Base-by-base conservation (phyloP, 2,113 vertebrate genomes). In the Hypocryptadius cinnamomeus region DNA sequence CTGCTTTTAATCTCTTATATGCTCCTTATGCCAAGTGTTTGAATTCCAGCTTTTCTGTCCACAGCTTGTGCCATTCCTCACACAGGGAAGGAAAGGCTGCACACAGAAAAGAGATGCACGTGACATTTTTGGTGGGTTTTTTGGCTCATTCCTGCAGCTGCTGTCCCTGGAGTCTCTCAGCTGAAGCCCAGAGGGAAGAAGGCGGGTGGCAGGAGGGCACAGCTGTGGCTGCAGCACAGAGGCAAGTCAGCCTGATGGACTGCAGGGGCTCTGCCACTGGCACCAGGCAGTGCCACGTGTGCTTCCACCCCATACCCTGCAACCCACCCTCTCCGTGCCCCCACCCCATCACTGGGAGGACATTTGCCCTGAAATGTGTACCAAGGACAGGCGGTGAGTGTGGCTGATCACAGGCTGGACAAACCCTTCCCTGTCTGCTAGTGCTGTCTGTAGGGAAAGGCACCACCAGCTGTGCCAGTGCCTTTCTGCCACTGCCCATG, bases 141-240 rank as follows among this genome's bases (percentile, higher is more conserved):
- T 57, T 33, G 37, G 20, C 40, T 79, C 21, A 11, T 79, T 90
- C 42, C 51, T 69, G 39, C 59, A 69, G 53, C 40, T 4, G 3
- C 27, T 56, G 30, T 48, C 37, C 40, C 60, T 39, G 27, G 50
- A 78, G 65, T 45, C 21, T 66, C 28, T 64, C 3, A 2, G 69
- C 28, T 84, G 78, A 70, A 84, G 79, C 17, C 56, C 18, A 5
- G 8, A 33, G 25, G 15, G 22, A 15, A 56, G 37, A 45, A 25
- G 21, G 33, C 0, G 0, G 11, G 35, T 3, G 3, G 47, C n/a
- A 42, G 47, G 57, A 56, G 54, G 45, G 8, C 1, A 1, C 23
- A 63, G 53, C 60, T 27, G 2, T 1, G 17, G 54, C 22, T 5
- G 7, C 17, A 21, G 54, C 8, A 28, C 54, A 45, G 44, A 47